These are phyloP conservation scores for Pocillopora meandrina DNA, from an alignment of 92 coral and sea anemone genomes.

Conservation along the genomic window DNA sequence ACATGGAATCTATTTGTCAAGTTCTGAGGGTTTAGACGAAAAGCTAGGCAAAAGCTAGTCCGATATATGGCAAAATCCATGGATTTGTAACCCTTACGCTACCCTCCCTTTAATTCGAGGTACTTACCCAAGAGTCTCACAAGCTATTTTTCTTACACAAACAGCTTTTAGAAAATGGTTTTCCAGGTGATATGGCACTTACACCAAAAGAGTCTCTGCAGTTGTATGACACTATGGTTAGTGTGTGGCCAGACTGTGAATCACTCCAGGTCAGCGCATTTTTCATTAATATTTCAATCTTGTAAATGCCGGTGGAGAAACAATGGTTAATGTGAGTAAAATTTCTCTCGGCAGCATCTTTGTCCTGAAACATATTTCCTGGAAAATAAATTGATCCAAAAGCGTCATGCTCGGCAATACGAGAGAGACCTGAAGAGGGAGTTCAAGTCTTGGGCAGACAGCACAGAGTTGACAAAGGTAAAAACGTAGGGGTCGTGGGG, in stretches of 20 bases:
- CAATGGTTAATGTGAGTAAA: neutral
- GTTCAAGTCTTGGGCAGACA: conserved; percentile 51
- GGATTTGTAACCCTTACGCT: neutral
- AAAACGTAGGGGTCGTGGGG: neutral
- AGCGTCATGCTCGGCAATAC: conserved; percentile 51
- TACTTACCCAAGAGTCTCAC: neutral
- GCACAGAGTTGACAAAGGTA: conserved; percentile 30
- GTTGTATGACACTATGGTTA: conserved; percentile 63
- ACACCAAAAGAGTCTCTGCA: conserved; percentile 67
- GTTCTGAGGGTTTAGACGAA: too few relatives aligned
- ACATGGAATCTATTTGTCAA: too few relatives aligned
- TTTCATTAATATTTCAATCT: neutral
- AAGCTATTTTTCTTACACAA: neutral
- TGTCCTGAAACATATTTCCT: conserved; percentile 59
- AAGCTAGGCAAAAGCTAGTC: too few relatives aligned
- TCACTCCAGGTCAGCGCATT: conserved; percentile 45
- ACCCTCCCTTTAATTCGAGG: neutral
- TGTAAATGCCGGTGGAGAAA: neutral
- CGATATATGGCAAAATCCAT: too few relatives aligned
- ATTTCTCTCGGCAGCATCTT: conserved; percentile 28
- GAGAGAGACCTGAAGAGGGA: conserved; percentile 61
- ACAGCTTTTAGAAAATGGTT: conserved; percentile 63
- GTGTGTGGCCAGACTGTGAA: conserved; percentile 57
- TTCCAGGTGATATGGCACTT: conserved; percentile 73
- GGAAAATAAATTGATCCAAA: conserved; percentile 53